Base-by-base conservation (phyloP, 2,888 invertebrate genomes). In the Auanema sp. region DNA sequence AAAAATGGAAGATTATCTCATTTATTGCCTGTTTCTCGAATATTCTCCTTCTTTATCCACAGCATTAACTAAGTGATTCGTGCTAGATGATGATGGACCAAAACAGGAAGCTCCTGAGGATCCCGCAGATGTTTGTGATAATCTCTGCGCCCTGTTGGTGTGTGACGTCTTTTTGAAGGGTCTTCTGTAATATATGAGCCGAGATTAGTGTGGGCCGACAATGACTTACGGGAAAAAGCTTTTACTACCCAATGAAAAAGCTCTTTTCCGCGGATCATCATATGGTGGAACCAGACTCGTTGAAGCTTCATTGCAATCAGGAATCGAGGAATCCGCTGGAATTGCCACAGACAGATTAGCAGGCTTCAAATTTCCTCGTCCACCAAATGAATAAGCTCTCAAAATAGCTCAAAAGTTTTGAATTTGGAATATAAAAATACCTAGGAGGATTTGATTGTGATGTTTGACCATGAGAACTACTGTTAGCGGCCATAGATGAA, bases 211-310 rank as follows among this genome's bases (percentile, higher is more conserved):
- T 16, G 21, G 21, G 16, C 16, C 47, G 21, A 10, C 4, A 47
- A 18, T 12, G 33, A 50, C 57, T 62, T 58, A 56, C 58, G 58
- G 50, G 14, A 63, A 42, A 23, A 63, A 54, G 43, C 47, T 58
- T 52, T 72, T 70, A 55, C 73, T 76, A 18, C 79, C 79, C 16
- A 79, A 64, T 8, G 79, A 79, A 58, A 79, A 78, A 5, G 79
- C 75, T 44, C 79, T 54, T 58, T 77, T 72, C 21, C 79, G 53
- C 3, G 73, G 65, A 42, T 76, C 78, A 11, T 77, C 77, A n/a
- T 57, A 44, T 11, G 72, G 69, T 10, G 62, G 58, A 5, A 58
- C 58, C n/a, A 70, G 52, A 21, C 53, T 65, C 8, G 57, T 56
- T 1, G 44, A 14, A 16, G 47, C 24, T n/a, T 65, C 47, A 24